These are phyloP conservation scores for Temnopleurus reevesii DNA, from an alignment of 53 echinoderm and acorn worm species.

Conservation along the genomic window DNA sequence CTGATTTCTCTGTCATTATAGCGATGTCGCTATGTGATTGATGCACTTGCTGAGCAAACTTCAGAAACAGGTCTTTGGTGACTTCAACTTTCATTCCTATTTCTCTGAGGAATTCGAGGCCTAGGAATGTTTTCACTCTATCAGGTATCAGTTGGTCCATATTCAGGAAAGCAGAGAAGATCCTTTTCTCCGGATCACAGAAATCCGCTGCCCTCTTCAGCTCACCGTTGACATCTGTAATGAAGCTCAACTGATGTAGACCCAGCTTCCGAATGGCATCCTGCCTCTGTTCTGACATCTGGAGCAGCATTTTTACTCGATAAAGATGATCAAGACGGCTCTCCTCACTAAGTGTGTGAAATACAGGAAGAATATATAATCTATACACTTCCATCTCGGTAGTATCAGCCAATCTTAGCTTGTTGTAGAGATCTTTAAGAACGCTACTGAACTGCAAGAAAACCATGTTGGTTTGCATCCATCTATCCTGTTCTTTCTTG, in stretches of 20 bases:
- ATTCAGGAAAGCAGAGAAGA: neutral
- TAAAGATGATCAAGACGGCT: conserved; percentile 23
- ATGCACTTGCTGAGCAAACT: conserved; percentile 5
- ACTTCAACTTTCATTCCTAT: conserved; percentile 22
- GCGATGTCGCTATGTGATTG: neutral
- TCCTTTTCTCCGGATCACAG: neutral
- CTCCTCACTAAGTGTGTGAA: neutral
- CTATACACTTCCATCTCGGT: neutral
- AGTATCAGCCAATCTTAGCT: neutral
- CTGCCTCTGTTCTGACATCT: neutral
- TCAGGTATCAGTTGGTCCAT: neutral
- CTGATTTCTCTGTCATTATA: neutral
- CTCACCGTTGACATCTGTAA: neutral
- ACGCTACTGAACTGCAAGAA: neutral
- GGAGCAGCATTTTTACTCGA: neutral
- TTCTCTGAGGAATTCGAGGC: conserved; percentile 17
- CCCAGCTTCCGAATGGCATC: neutral
- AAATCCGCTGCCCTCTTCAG: neutral
- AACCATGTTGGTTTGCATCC: neutral
- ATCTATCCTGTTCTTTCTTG: neutral
- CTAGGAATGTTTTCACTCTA: neutral
- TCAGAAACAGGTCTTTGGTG: neutral
- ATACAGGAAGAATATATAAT: neutral
- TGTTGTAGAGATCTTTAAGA: neutral
- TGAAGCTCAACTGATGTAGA: neutral